phyloP scores from a whole-genome alignment of 2,113 vertebrate genomes.

The Onychostoma macrolepis region DNA sequence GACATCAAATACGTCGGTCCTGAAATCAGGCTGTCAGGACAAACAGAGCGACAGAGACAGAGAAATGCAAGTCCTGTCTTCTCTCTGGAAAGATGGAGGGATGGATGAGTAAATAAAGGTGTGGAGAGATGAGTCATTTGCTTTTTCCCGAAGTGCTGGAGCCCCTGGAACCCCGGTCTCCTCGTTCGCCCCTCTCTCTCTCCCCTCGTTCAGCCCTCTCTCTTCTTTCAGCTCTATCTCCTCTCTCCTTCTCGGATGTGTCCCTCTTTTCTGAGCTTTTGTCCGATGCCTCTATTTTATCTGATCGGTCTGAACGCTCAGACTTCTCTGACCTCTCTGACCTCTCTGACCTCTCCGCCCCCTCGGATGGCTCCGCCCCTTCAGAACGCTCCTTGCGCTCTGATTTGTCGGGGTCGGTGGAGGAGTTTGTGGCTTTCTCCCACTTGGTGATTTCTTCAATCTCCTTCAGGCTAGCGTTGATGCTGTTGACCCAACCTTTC shows the following conservation, averaged over 20 bases:
- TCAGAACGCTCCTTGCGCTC: slow-evolving; percentile 79
- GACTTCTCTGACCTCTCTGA: slow-evolving; percentile 62
- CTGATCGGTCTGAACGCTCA: slow-evolving; percentile 70
- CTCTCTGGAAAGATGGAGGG: slow-evolving; percentile 46
- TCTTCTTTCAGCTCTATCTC: slow-evolving; percentile 63
- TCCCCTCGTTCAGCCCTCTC: slow-evolving; percentile 70
- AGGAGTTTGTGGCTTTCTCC: slow-evolving; percentile 76
- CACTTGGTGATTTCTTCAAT: slow-evolving; percentile 70
- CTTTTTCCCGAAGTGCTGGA: slow-evolving; percentile 79
- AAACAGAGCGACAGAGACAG: slow-evolving; percentile 34
- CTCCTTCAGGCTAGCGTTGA: slow-evolving; percentile 71
- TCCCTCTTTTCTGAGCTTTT: slow-evolving; percentile 79
- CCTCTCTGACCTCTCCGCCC: slow-evolving; percentile 73
- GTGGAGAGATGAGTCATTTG: slow-evolving; percentile 70
- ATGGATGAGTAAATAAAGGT: slow-evolving; percentile 52
- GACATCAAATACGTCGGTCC: slow-evolving; percentile 10
- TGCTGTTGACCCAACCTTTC: slow-evolving; percentile 76
- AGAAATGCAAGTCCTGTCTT: slow-evolving; percentile 34
- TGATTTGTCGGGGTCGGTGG: slow-evolving; percentile 74
- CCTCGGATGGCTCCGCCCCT: slow-evolving; percentile 72
- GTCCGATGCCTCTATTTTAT: slow-evolving; percentile 76
- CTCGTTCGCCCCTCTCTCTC: slow-evolving; percentile 62
- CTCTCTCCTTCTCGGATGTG: slow-evolving; percentile 69
- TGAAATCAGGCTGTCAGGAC: slow-evolving; percentile 27
- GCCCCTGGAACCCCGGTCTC: slow-evolving; percentile 76